phyloP scores from a whole-genome alignment of 2,113 vertebrate genomes.

The Cyanoderma ruficeps region DNA sequence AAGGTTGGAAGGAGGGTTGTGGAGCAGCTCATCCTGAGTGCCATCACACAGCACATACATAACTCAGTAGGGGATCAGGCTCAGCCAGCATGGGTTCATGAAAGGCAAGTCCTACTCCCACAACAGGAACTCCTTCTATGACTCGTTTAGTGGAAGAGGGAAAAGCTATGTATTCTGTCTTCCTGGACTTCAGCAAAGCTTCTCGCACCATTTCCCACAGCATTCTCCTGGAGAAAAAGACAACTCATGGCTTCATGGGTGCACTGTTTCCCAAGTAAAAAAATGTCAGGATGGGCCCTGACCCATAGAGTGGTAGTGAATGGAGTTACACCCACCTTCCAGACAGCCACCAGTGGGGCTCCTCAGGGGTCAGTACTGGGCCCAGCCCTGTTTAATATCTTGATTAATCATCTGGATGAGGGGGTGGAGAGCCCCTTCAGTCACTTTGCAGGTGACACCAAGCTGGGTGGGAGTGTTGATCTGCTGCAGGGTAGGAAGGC shows the following conservation, averaged over 20 bases:
- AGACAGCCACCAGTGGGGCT: accelerated
- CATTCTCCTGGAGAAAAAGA: background rate
- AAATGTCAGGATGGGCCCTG: background rate
- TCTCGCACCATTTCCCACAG: background rate
- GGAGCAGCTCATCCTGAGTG: background rate
- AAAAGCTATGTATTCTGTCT: background rate
- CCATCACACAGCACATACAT: accelerated
- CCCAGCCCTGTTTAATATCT: background rate
- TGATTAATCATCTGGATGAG: background rate
- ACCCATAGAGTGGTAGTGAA: background rate
- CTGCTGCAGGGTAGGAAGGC: background rate
- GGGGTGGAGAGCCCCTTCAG: accelerated
- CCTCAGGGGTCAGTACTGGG: too few species aligned
- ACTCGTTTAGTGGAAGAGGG: accelerated
- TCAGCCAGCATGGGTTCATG: background rate
- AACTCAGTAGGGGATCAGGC: background rate
- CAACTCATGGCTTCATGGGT: background rate
- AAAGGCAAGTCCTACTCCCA: background rate
- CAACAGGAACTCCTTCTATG: background rate
- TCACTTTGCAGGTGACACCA: accelerated
- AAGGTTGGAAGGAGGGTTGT: background rate
- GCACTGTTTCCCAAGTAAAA: background rate
- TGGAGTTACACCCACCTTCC: background rate
- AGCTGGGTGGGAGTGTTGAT: accelerated
- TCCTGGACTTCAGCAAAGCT: background rate